Percentiles rank a stretch among this genome's conserved stretches.
Evolutionary conservation across 1,140 invertebrate species (phyloP).

Genomic region (Pristionchus pacificus): DNA sequence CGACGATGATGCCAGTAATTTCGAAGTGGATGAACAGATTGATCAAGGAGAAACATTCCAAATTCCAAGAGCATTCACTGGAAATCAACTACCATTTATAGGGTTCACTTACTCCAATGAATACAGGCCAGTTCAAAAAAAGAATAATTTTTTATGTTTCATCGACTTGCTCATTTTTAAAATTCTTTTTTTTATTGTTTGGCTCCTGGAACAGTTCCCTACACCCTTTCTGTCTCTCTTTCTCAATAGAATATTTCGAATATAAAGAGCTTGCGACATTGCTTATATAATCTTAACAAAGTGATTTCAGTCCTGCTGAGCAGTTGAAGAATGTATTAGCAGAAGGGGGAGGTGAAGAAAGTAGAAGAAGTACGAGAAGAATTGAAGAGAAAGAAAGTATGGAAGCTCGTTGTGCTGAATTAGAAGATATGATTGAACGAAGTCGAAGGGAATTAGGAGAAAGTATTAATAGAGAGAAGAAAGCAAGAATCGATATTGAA

Average conservation of each 20-base stretch:
- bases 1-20: slow-evolving; percentile 96
- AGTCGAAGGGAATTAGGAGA: not conserved
- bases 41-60: slow-evolving; percentile 79
- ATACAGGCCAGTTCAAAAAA: slow-evolving; percentile 25
- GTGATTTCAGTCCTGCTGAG: not conserved
- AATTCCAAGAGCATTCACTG: slow-evolving; percentile 90
- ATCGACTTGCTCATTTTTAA: too few relatives aligned
- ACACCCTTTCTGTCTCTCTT: too few relatives aligned
- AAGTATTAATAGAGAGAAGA: not conserved
- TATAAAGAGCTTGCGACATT: too few relatives aligned
- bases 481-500: not conserved
- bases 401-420: not conserved
- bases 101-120: slow-evolving; percentile 86
- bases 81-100: slow-evolving; percentile 96
- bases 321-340: not conserved
- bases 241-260: too few relatives aligned
- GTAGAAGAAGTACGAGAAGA: slow-evolving; percentile 5
- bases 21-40: slow-evolving; percentile 87
- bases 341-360: slow-evolving; percentile 10
- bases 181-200: too few relatives aligned
- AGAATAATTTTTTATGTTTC: not conserved
- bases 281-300: too few relatives aligned
- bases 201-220: too few relatives aligned
- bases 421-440: not conserved
- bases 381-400: not conserved